Evolutionary conservation across 2,113 vertebrate genomes (phyloP).

Genomic region (Tragelaphus imberbis): DNA sequence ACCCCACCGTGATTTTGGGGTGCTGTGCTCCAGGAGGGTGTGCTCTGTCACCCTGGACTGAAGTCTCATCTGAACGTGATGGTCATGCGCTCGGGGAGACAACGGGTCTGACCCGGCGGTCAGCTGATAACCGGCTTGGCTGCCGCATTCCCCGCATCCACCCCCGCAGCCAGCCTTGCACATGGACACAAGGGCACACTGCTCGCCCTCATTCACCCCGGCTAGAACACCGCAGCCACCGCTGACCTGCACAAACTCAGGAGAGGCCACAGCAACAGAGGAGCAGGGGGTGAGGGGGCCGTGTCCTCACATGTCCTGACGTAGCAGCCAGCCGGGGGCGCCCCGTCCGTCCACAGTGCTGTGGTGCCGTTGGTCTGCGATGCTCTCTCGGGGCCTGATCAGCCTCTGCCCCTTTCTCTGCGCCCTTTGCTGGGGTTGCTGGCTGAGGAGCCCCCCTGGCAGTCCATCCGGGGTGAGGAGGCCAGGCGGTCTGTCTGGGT

Average conservation of each 20-base stretch:
- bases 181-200: conserved; percentile 59
- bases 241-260: conserved; percentile 74
- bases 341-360: conserved; percentile 66
- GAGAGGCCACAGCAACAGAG: conserved; percentile 65
- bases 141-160: background rate
- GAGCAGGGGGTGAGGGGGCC: conserved; percentile 59
- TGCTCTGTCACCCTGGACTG: background rate
- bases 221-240: conserved; percentile 46
- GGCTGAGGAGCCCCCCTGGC: conserved; percentile 66
- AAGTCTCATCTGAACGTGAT: background rate
- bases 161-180: conserved; percentile 52
- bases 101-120: background rate
- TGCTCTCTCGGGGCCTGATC: conserved; percentile 57
- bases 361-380: conserved; percentile 43
- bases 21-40: background rate
- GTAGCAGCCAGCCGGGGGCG: background rate
- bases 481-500: background rate
- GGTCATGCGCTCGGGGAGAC: background rate
- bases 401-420: conserved; percentile 66
- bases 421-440: conserved; percentile 62
- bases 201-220: conserved; percentile 66
- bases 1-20: background rate
- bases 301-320: conserved; percentile 63
- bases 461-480: background rate
- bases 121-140: background rate